Evolutionary conservation across 2,113 vertebrate genomes (phyloP), one percentile per base, ranked within the genome.

Genomic region (Phrynosoma platyrhinos): DNA sequence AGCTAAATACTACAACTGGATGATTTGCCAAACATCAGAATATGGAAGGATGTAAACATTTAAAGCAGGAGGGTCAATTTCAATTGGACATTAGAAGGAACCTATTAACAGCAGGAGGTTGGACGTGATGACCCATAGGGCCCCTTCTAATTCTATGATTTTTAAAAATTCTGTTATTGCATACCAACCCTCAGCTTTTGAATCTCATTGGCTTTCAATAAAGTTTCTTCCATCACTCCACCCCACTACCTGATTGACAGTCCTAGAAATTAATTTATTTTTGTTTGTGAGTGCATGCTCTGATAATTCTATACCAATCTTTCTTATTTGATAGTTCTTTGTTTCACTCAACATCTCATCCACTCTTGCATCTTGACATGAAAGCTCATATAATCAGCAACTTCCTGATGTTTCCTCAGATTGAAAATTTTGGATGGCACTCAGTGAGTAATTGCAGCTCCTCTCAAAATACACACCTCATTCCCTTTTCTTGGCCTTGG

Each of bases 221-320:
- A 83, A 66, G 23, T 36, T 83, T 5, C 32, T 77, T n/a, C 20
- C 62, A 23, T 18, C 58, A 62, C 58, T 16, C 3, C 32, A 25
- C 36, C 3, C 30, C 25, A 77, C 21, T 77, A 53, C 47, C 12
- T 32, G 64, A 77, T 77, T 18, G 62, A 77, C 62, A 88, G 14
- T 2, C 47, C 86, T 87, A 62, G n/a, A 85, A 91, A 79, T 79
- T 30, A 79, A 40, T 0, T 0, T 3, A 3, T 64, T 83, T 91
- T 36, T 82, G 18, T 84, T 8, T 72, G n/a, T 80, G 36, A 36
- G 47, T 47, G 1, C 13, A 62, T 62, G 13, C 20, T 72, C 2
- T 58, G 53, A 53, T 18, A 76, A 90, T 87, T 84, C 55, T 79
- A 79, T 87, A 42, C 30, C 23, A 84, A 91, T 87, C 23, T 84